Base-by-base conservation (phyloP, 37 sponge, comb jelly and placozoan genomes). In the Spongia lamella region DNA sequence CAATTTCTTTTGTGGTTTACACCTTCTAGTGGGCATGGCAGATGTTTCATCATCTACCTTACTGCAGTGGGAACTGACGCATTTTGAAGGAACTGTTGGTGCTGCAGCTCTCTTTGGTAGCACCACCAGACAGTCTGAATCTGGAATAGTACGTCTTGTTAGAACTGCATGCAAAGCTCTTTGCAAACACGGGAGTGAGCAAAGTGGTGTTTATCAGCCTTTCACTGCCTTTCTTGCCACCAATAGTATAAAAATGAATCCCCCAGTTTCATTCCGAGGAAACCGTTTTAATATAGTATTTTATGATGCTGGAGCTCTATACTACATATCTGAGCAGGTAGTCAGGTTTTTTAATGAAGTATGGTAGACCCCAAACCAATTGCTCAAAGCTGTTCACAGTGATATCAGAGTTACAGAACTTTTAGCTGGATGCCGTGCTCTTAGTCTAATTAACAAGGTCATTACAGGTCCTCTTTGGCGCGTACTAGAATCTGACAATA, bases 261-360 rank as follows among this genome's bases (percentile, higher is more conserved):
- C 80, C 24, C 63, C 69, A 17, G 80, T 71, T 33, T 6, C 63
- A 26, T 70, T 80, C 37, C 17, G 40, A 54, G 69, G 79, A 14
- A 78, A 78, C 17, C 68, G 79, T 7, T 77, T 78, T 26, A 80
- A 80, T 70, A 70, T 80, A 17, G 5, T 80, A 15, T 80, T 80
- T 59, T 80, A 70, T 70, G 72, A 80, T 70, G 80, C 55, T 31
- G 72, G 72, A 49, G 80, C 35, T 24, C 21, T 80, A 1, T 70
- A 30, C 64, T 70, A 33, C 53, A n/a, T 80, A 15, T 24, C 51
- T 32, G 7, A 30, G 7, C 59, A 24, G 7, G 24, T 80, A 3
- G 31, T 32, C 7, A 27, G 39, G 7, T 80, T 80, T 73, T 30
- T 70, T 19, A 65, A 16, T 7, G 54, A 80, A 16, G 71, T 69